Evolutionary conservation across 2,113 vertebrate genomes (phyloP).

Genomic region (Pteronura brasiliensis): DNA sequence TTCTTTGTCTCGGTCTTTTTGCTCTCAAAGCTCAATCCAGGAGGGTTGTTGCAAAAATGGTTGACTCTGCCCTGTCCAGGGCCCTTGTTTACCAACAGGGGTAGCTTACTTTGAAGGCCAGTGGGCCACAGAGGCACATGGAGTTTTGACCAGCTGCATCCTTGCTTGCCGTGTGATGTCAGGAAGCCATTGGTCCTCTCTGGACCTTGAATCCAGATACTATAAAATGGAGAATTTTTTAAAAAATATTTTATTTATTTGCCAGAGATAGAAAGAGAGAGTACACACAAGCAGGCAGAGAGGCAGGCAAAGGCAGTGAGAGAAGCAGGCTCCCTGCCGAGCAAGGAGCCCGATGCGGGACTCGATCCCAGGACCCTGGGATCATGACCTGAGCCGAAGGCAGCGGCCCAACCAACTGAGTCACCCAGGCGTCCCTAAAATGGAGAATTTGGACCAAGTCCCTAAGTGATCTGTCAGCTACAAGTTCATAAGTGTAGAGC

Average conservation of each 20-base stretch:
- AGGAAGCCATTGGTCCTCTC: not conserved
- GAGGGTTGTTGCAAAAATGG: not conserved
- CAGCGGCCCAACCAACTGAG: too few relatives aligned
- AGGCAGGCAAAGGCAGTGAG: too few relatives aligned
- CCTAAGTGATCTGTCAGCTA: not conserved
- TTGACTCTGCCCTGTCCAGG: not conserved
- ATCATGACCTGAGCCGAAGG: too few relatives aligned
- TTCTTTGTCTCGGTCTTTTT: not conserved
- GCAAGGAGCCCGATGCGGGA: too few relatives aligned
- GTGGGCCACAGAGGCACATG: not conserved
- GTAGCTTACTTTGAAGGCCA: not conserved
- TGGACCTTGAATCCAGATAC: not conserved
- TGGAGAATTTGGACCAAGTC: not conserved
- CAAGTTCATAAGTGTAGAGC: not conserved
- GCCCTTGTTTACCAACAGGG: rapidly evolving
- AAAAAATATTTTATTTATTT: too few relatives aligned
- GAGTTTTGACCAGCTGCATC: not conserved
- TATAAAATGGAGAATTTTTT: not conserved
- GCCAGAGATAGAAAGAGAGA: too few relatives aligned
- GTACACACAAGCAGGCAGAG: too few relatives aligned
- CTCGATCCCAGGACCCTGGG: too few relatives aligned
- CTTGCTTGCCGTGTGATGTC: not conserved
- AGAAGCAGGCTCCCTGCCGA: too few relatives aligned
- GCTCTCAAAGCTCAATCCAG: not conserved
- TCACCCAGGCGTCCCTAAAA: too few relatives aligned